These are phyloP conservation scores for Enteromius afrohamiltoni DNA, from an alignment of 2,797 vertebrate species.

Conservation along the genomic window DNA sequence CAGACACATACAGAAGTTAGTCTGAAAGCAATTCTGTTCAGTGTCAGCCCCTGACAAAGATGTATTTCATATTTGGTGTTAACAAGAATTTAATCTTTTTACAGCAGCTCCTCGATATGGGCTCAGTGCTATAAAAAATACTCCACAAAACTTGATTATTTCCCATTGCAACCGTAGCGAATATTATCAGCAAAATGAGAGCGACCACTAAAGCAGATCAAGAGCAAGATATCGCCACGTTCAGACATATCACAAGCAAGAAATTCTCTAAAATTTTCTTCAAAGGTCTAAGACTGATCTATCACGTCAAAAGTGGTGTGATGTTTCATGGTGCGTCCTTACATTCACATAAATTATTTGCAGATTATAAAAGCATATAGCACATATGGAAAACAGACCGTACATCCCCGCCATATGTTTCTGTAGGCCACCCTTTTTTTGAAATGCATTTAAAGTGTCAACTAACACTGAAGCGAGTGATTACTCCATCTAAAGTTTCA, in stretches of 20 bases:
- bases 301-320: slow-evolving; percentile 24
- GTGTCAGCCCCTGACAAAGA: slow-evolving; percentile 58
- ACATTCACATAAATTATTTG: slow-evolving; percentile 41
- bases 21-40: slow-evolving; percentile 62
- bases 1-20: slow-evolving; percentile 56
- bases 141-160: slow-evolving; percentile 44
- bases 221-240: slow-evolving; percentile 20
- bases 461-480: slow-evolving; percentile 3
- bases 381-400: slow-evolving; percentile 45
- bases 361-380: slow-evolving; percentile 39
- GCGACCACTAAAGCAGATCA: slow-evolving; percentile 28
- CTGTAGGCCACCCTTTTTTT: slow-evolving; percentile 37
- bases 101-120: slow-evolving; percentile 44
- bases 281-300: slow-evolving; percentile 32
- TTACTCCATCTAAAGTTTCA: neutral
- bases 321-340: slow-evolving; percentile 11
- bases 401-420: slow-evolving; percentile 12
- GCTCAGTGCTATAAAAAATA: slow-evolving; percentile 25
- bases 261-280: slow-evolving; percentile 22
- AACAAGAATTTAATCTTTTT: slow-evolving; percentile 64
- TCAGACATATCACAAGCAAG: slow-evolving; percentile 18
- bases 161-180: slow-evolving; percentile 24
- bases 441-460: slow-evolving; percentile 41
- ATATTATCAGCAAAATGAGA: slow-evolving; percentile 44
- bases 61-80: slow-evolving; percentile 61